Evolutionary conservation across 1,140 invertebrate species (phyloP), one percentile per base, ranked within the genome.

Genomic region (Anoplolepis gracilipes): DNA sequence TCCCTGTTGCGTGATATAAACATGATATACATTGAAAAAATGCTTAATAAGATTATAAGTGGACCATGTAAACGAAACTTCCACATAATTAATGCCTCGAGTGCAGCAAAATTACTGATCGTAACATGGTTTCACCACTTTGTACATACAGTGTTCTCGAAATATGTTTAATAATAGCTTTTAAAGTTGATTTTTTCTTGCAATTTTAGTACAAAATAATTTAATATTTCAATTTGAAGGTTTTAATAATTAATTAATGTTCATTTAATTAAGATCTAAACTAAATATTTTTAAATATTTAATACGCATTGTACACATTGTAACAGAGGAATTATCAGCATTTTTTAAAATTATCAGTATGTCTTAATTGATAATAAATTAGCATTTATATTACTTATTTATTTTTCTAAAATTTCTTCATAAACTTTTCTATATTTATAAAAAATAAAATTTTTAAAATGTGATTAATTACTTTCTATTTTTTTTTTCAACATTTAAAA

Each of bases 11-110:
- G 1, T 11, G 36, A 59, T 42, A 57, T 72, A 22, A 70, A 72
- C 3, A 30, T 25, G 19, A 57, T 22, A n/a, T 28, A 13, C 53
- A 33, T 49, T n/a, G 13, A 70, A 57, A 70, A 69, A 81, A 19
- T 72, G 16, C 1, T 10, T 79, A 69, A 79, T 79, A 39, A 79
- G 22, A 19, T n/a, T 16, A 28, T 79, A 79, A 69, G 46, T 22
- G 30, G 11, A 55, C 77, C 22, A 42, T 5, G 7, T 78, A 49
- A 78, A 33, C 13, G 39, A 55, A 3, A 55, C 25, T 36, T 25
- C 42, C 33, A 67, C 78, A 64, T 79, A 79, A 79, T 69, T 67
- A 69, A 79, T 79, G 42, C 4, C 16, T 53, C 42, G 33, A 79
- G 76, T 55, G 42, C 36, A 22, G 62, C 62, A 36, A 10, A 79